Base-by-base conservation (phyloP, 2,113 vertebrate species). In the Haplochromis burtoni region DNA sequence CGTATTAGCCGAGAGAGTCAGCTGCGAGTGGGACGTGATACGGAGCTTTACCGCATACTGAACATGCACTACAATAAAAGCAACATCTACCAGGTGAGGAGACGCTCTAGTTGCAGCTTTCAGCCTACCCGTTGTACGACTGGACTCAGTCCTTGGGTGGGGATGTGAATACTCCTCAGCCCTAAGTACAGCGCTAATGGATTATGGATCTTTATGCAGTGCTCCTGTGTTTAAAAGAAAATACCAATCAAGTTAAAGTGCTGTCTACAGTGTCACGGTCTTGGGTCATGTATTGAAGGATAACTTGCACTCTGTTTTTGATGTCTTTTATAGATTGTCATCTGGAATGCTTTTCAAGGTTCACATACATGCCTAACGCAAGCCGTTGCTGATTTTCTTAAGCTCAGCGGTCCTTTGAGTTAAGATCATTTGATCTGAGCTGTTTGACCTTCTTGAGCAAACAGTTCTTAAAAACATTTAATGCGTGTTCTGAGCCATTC, bases 21-120 rank as follows among this genome's bases (percentile, higher is more conserved):
- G 85, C 92, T 97, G 78, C 93, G 92, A 51, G 93, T 97, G 86
- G 92, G 95, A 49, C 94, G 96, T 3, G 96, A 97, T 42, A 96
- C 96, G 1, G 97, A 97, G 90, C 96, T 97, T 14, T 97, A 96
- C 86, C 96, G 96, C 85, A 96, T 97, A 21, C 92, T 97, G 57
- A 97, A 97, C 94, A 96, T 97, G 95, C 97, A 97, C 92, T 97
- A 97, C 93, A 97, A 97, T 85, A 97, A 97, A 91, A 96, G 96
- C 76, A 97, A 97, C 68, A 92, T 97, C 86, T 97, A 97, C 82
- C 96, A 97, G 96, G 97, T 97, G 47, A 88, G 94, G 11, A 45
- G 47, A 81, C 12, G 4, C 42, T 66, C 63, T 55, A 31, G 17
- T 33, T 11, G n/a, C 9, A 80, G 45, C 45, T 82, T 59, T 73